Evolutionary conservation across 2,888 invertebrate genomes (phyloP).

Genomic region (Eudemis profundana): DNA sequence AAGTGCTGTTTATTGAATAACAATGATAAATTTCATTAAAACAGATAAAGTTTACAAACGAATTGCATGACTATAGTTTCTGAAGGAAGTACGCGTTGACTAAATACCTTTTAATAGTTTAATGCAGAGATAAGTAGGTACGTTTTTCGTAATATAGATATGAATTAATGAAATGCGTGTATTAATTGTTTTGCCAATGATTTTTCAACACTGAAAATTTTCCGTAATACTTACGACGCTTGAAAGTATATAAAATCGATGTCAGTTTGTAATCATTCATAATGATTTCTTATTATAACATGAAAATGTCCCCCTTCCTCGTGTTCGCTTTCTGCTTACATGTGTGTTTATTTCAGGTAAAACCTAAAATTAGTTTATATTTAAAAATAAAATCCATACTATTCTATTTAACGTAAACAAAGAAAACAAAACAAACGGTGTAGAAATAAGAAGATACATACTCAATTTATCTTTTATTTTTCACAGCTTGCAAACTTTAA

Average conservation of each 20-base stretch:
- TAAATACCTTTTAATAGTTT: not conserved
- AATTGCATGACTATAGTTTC: not conserved
- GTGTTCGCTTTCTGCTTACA: slow-evolving; percentile 16
- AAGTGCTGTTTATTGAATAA: slow-evolving; percentile 12
- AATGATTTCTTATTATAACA: not conserved
- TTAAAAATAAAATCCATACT: too few species aligned
- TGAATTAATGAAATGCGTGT: not conserved
- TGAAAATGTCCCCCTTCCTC: slow-evolving; percentile 22
- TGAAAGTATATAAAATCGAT: slow-evolving; percentile 11
- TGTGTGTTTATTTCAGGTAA: slow-evolving; percentile 36
- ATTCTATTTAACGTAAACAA: too few species aligned
- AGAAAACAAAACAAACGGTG: too few species aligned
- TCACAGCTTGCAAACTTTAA: too few species aligned
- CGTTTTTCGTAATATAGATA: slow-evolving; percentile 1
- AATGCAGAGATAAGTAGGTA: slow-evolving; percentile 10
- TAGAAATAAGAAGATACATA: too few species aligned
- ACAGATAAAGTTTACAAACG: not conserved
- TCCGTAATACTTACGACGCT: slow-evolving; percentile 7
- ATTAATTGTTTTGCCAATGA: not conserved
- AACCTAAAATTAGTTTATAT: too few species aligned
- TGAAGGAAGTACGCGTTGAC: not conserved
- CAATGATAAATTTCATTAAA: not conserved
- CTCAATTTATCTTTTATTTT: too few species aligned
- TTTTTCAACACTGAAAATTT: slow-evolving; percentile 15
- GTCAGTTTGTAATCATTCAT: slow-evolving; percentile 1